Percentiles rank a stretch among this genome's conserved stretches.
Conservation (phyloP, 2,113 vertebrate species). For the Sinocyclocheilus anshuiensis region DNA sequence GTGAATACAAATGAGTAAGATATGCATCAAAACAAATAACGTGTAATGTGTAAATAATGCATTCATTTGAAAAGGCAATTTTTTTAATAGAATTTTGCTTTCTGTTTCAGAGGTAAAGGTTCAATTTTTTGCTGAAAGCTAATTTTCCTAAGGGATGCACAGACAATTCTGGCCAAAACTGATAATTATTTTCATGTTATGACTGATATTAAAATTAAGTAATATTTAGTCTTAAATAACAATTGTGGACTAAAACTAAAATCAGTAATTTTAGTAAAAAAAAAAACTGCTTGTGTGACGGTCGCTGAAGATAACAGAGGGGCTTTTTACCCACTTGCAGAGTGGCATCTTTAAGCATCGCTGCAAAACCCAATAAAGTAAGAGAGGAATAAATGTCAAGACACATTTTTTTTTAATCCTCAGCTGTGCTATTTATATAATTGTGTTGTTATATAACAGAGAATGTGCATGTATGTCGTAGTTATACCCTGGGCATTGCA, state of each 20-base stretch:
- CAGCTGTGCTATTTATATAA: conserved; percentile 43
- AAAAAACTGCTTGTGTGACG: too few species aligned
- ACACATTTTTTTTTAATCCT: conserved; percentile 16
- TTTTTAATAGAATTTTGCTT: not conserved
- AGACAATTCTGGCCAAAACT: too few species aligned
- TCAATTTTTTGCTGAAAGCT: not conserved
- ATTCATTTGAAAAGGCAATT: not conserved
- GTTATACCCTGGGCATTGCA: conserved; percentile 42
- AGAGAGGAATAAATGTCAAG: too few species aligned
- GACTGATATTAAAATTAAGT: not conserved
- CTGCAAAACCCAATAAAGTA: too few species aligned
- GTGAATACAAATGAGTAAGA: not conserved
- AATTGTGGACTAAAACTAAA: not conserved
- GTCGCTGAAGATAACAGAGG: too few species aligned
- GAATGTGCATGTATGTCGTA: conserved; percentile 44
- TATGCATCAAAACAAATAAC: not conserved
- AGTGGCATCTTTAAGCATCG: too few species aligned
- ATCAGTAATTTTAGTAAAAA: too few species aligned
- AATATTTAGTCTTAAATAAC: not conserved
- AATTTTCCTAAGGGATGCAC: not conserved
- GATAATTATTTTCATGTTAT: not conserved
- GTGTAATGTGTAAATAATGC: not conserved
- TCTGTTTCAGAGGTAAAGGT: not conserved
- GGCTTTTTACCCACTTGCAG: too few species aligned
- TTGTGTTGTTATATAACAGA: conserved; percentile 45